A percentile compares a stretch with the other conserved stretches of the same genome.
Conservation (phyloP, 1,140 invertebrate genomes). For the Drosophila persimilis region DNA sequence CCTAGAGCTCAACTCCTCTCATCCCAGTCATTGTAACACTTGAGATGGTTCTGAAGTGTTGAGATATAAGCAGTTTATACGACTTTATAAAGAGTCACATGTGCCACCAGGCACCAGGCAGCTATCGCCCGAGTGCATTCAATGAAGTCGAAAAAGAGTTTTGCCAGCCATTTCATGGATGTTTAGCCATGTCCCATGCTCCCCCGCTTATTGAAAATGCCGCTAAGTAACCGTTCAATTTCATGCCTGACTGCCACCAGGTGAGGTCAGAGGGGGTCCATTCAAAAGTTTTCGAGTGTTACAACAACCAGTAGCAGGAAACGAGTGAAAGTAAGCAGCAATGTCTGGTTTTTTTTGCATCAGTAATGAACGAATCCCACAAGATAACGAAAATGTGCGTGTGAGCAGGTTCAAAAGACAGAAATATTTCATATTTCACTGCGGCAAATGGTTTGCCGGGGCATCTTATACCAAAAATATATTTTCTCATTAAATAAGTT, state of each 20-base stretch:
- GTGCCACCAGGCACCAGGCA: conserved; percentile 1
- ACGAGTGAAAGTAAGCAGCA: background rate
- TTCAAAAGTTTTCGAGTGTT: conserved; percentile 8
- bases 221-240: conserved; percentile 53
- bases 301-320: background rate
- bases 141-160: conserved; percentile 27
- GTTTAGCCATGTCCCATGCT: conserved; percentile 33
- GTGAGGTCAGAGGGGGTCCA: conserved; percentile 35
- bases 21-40: conserved; percentile 11
- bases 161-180: conserved; percentile 54
- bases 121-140: conserved; percentile 32
- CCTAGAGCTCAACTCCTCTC: conserved; percentile 1
- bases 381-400: too few relatives aligned
- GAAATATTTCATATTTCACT: too few relatives aligned
- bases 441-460: too few relatives aligned
- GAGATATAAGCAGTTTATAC: conserved; percentile 52
- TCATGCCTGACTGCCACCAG: conserved; percentile 52
- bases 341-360: too few relatives aligned
- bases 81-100: conserved; percentile 66
- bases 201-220: conserved; percentile 48
- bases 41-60: conserved; percentile 33
- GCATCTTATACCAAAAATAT: too few relatives aligned
- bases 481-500: too few relatives aligned
- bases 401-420: too few relatives aligned
- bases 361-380: too few relatives aligned